Evolutionary conservation across 2,888 invertebrate species (phyloP), one percentile per base, ranked within the genome.

Genomic region (Orgyia antiqua): DNA sequence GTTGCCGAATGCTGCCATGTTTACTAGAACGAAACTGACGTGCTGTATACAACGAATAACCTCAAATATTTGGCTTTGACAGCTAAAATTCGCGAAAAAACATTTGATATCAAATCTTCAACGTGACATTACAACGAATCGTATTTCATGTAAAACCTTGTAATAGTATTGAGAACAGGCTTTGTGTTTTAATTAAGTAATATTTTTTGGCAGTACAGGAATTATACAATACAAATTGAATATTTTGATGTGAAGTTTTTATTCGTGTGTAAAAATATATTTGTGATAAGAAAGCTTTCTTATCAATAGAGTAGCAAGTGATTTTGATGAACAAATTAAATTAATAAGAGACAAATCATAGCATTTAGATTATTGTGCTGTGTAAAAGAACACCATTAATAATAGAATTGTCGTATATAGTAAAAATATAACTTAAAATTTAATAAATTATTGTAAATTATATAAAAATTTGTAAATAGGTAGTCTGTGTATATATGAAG

Each of bases 1-100:
- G 83, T 82, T 84, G 80, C 79, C 74, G 61, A 69, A 52, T 69
- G 71, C 79, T 80, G 83, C 82, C 82, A 84, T 86, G 84, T 82
- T 83, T 83, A 84, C 84, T 70, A 73, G 73, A 70, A 65, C 67
- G 63, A 71, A 71, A 76, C 73, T 75, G 82, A 77, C 80, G 76
- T 79, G 71, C 72, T 60, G 67, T 68, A 75, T 68, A 80, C 83
- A 80, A 80, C 82, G 79, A 82, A 78, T 82, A 84, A 83, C 83
- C 82, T 82, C 72, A 71, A 54, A 71, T 60, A 66, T 60, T 62
- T 62, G 58, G 63, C 58, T 50, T 46, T 67, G 58, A 66, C 60
- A 68, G 51, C 56, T 46, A 46, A 58, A 61, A 69, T 51, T 57
- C 62, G 58, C 56, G 54, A 56, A 45, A 52, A 61, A 59, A 57